A percentile compares a stretch with the other conserved stretches of the same genome.
Conservation (phyloP, 2,113 vertebrate species). For the Caretta caretta region DNA sequence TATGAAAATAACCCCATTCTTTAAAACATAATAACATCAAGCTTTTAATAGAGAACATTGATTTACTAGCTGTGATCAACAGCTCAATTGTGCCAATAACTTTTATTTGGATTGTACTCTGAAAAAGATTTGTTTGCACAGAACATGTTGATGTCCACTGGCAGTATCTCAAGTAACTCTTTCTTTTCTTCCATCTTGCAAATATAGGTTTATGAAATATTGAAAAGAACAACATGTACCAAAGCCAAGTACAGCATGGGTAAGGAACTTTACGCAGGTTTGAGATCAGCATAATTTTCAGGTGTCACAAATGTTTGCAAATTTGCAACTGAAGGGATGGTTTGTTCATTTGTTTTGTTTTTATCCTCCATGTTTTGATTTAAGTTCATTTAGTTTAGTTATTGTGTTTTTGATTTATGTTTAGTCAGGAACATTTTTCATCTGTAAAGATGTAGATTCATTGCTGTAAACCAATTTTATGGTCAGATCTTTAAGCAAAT, state of each 20-base stretch:
- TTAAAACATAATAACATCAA: not conserved
- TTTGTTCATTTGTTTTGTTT: not conserved
- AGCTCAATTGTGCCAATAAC: slow-evolving; percentile 26
- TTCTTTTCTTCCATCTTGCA: slow-evolving; percentile 3
- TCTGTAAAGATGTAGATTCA: not conserved
- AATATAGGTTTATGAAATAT: slow-evolving; percentile 91
- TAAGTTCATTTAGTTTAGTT: not conserved
- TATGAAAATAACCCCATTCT: not conserved
- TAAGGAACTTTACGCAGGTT: slow-evolving; percentile 77
- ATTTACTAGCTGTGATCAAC: not conserved
- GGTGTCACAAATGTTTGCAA: slow-evolving; percentile 13
- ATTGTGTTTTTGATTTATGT: slow-evolving; percentile 43
- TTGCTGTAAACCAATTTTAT: not conserved
- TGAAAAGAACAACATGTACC: slow-evolving; percentile 93
- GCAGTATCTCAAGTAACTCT: not conserved
- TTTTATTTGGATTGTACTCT: slow-evolving; percentile 30
- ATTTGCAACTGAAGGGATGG: not conserved
- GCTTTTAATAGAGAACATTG: slow-evolving; percentile 49
- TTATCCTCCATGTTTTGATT: not conserved
- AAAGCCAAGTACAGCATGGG: slow-evolving; percentile 92
- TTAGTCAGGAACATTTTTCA: slow-evolving; percentile 4
- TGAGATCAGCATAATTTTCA: not conserved
- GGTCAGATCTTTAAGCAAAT: not conserved
- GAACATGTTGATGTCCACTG: not conserved
- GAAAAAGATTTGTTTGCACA: not conserved